Base-by-base conservation (phyloP, 2,113 vertebrate species). In the Azemiops feae region DNA sequence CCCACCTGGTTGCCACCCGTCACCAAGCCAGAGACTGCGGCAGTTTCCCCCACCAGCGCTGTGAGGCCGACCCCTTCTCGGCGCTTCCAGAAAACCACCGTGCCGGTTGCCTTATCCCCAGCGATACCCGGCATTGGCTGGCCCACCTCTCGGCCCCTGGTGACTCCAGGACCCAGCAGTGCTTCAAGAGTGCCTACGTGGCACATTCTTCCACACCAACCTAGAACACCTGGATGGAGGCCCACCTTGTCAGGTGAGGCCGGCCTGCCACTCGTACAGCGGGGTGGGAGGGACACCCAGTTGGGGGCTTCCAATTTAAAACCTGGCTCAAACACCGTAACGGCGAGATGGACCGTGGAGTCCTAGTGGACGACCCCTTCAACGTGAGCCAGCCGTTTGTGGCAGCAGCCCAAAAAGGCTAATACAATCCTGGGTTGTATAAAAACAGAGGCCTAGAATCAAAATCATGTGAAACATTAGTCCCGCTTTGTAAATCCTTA, bases 71-170 rank as follows among this genome's bases (percentile, higher is more conserved):
- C 34, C 0, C 27, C 58, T 0, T 60, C 20, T 92, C 85, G 8
- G 54, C 30, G 9, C 58, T 39, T 9, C 39, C 58, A 6, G 45
- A 39, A 16, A 43, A 27, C 58, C 2, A 22, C 87, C 10, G 0
- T 2, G 1, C 52, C 89, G 0, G 3, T 54, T 0, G 3, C 18
- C 45, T 27, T 50, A 0, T 95, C 97, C 20, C 94, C 93, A 69
- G 96, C 96, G 50, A 81, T 88, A 5, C 97, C 97, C 27, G 97
- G 97, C 5, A 55, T 98, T 39, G 95, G 95, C 50, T 96, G 97
- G 95, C 93, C 96, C 85, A 97, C 96, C 58, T 85, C 96, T 50
- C 93, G 95, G 87, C 11, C 12, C 0, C 92, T 86, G 69, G 86
- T 12, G 0, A 91, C 52, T 50, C 96, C 95, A 6, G 89, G 96